These are phyloP conservation scores for Drosophila neonasuta DNA, from an alignment of 2,888 invertebrate genomes.

Conservation along the genomic window DNA sequence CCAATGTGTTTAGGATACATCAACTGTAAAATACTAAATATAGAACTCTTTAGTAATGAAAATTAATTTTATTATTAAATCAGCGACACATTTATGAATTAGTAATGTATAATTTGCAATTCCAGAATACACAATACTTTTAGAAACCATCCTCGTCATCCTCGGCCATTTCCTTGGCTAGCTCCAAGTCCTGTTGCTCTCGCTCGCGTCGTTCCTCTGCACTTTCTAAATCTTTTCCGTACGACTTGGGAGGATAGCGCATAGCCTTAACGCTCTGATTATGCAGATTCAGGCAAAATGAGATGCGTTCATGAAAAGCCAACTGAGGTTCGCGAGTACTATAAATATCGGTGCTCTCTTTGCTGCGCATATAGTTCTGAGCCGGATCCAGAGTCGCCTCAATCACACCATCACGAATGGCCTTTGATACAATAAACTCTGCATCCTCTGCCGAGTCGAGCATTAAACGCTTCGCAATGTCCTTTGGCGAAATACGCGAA, in stretches of 20 bases:
- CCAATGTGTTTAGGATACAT: no score
- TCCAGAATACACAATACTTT: slow-evolving; percentile 32
- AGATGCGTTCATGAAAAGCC: slow-evolving; percentile 98
- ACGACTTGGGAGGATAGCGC: slow-evolving; percentile 99
- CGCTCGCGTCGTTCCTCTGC: slow-evolving; percentile 97
- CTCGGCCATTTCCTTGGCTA: slow-evolving; percentile 99
- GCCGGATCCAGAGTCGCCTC: slow-evolving; percentile 98
- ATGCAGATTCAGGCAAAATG: slow-evolving; percentile 98
- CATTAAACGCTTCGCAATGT: slow-evolving; percentile 96
- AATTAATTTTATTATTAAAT: slow-evolving; percentile 49
- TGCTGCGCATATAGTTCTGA: slow-evolving; percentile 97
- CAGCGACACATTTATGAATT: slow-evolving; percentile 43
- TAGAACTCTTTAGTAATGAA: neutral
- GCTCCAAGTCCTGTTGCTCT: slow-evolving; percentile 98
- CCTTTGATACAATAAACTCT: slow-evolving; percentile 99
- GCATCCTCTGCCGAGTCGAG: slow-evolving; percentile 98
- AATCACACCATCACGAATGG: slow-evolving; percentile 98
- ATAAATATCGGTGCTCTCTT: slow-evolving; percentile 98
- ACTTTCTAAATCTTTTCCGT: slow-evolving; percentile 98
- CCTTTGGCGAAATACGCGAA: slow-evolving; percentile 96
- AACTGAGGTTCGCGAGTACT: slow-evolving; percentile 97
- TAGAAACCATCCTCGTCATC: slow-evolving; percentile 97
- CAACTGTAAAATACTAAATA: no score
- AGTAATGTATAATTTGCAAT: slow-evolving; percentile 28
- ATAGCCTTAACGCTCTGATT: slow-evolving; percentile 99